Evolutionary conservation across 2,888 invertebrate species (phyloP), one percentile per base, ranked within the genome.

Genomic region (Hemicrepidius hirtus): DNA sequence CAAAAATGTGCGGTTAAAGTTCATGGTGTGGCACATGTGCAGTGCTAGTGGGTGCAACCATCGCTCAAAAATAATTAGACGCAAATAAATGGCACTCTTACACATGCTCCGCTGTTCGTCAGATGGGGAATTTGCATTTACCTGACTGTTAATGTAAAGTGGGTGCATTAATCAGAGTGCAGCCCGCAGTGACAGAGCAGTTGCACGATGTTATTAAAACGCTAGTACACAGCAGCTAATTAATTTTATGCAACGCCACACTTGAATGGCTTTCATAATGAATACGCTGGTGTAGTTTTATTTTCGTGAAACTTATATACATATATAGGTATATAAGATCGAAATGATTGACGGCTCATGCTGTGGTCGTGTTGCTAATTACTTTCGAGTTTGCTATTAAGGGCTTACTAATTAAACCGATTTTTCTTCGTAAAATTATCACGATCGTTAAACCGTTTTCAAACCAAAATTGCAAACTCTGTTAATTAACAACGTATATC

Each of bases 201-300:
- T 74, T 73, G 82, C 82, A 82, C 83, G 81, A 82, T 82, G 84
- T 85, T 84, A 85, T 84, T 85, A 85, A 84, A 85, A 84, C 84
- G 84, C 83, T 83, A 82, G 84, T 84, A 84, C 82, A 82, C 81
- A 83, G 82, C 83, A 82, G 84, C 85, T 86, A 86, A 86, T 86
- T 86, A 86, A 86, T 86, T 86, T 86, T 86, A 85, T 86, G 85
- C 86, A 86, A 85, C 84, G 84, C 83, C 85, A 85, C 85, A 85
- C 85, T 85, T 84, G 85, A 86, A 85, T 83, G 83, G 85, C 83
- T 84, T 82, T 84, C 83, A 82, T 85, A 85, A 85, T 85, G 85
- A 85, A 85, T 84, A 82, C 79, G 82, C 84, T 72, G 66, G 50
- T 60, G 60, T 71, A 68, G 62, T 78, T 79, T 78, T 80, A 81